Percentiles rank a stretch among this genome's conserved stretches.
Evolutionary conservation across 2,888 invertebrate species (phyloP).

Genomic region (Pollenia griseotomentosa): DNA sequence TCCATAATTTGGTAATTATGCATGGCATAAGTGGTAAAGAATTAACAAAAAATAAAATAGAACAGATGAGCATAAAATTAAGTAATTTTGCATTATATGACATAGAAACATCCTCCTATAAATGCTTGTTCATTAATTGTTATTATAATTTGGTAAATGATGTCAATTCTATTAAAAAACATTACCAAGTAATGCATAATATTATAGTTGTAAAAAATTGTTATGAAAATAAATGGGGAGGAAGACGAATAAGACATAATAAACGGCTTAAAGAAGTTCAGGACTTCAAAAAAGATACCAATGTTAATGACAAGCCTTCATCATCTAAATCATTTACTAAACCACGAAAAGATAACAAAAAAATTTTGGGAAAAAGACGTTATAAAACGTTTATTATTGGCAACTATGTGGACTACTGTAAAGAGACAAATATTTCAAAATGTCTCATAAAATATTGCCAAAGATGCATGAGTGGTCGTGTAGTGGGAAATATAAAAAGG

Average conservation of each 20-base stretch:
- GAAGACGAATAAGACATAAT: neutral
- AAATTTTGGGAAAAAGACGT: too few species aligned
- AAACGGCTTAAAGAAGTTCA: neutral
- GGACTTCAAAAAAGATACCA: too few species aligned
- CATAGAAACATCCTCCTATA: neutral
- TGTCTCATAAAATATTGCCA: constrained; percentile 24
- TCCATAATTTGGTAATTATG: neutral
- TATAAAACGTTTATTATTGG: neutral
- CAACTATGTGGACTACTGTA: constrained; percentile 15
- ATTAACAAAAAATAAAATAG: neutral
- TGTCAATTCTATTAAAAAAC: neutral
- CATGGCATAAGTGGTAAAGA: neutral
- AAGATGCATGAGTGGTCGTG: neutral
- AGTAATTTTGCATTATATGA: constrained; percentile 12
- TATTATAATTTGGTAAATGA: constrained; percentile 10
- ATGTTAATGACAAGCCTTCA: too few species aligned
- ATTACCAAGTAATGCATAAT: constrained; percentile 8
- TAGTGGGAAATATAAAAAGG: neutral
- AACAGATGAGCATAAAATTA: neutral
- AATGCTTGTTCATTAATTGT: constrained; percentile 20
- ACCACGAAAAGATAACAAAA: too few species aligned
- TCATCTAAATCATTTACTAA: too few species aligned
- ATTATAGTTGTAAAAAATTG: neutral
- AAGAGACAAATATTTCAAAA: constrained; percentile 4
- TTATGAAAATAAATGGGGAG: neutral